These are phyloP conservation scores for Neopelma chrysocephalum DNA, from an alignment of 2,797 vertebrate species.

Conservation along the genomic window DNA sequence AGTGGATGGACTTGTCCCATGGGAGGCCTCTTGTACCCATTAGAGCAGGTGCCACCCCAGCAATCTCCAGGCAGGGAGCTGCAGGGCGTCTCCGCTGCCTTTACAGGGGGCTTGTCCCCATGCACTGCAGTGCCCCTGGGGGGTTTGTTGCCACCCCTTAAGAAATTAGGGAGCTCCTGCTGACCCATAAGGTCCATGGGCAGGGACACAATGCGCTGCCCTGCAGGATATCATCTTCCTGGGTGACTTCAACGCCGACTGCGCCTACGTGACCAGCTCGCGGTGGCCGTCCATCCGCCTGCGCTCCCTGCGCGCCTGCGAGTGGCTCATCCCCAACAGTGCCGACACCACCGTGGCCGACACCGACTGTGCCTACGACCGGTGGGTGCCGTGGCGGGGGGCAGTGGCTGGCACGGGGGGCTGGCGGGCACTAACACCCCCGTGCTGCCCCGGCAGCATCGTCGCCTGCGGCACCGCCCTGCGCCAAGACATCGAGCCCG, in stretches of 20 bases:
- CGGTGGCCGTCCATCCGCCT: constrained; percentile 85
- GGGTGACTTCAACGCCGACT: constrained; percentile 90
- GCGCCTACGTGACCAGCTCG: constrained; percentile 77
- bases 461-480: constrained; percentile 78
- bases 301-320: constrained; percentile 79
- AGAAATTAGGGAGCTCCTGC: background rate
- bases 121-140: background rate
- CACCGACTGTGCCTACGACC: constrained; percentile 85
- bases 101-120: background rate
- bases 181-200: rapidly evolving
- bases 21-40: background rate
- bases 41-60: rapidly evolving
- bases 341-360: constrained; percentile 83
- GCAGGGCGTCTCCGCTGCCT: background rate
- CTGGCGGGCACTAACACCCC: rapidly evolving
- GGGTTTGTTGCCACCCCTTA: background rate
- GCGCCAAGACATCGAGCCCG: background rate
- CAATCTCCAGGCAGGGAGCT: background rate
- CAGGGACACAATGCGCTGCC: background rate
- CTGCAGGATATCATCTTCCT: constrained; percentile 86
- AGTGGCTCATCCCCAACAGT: constrained; percentile 85
- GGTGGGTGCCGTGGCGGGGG: constrained; percentile 23
- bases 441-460: background rate
- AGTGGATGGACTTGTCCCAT: rapidly evolving
- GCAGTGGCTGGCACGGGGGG: rapidly evolving